Evolutionary conservation across 2,113 vertebrate genomes (phyloP), one percentile per base, ranked within the genome.

Genomic region (Edolisoma coerulescens): DNA sequence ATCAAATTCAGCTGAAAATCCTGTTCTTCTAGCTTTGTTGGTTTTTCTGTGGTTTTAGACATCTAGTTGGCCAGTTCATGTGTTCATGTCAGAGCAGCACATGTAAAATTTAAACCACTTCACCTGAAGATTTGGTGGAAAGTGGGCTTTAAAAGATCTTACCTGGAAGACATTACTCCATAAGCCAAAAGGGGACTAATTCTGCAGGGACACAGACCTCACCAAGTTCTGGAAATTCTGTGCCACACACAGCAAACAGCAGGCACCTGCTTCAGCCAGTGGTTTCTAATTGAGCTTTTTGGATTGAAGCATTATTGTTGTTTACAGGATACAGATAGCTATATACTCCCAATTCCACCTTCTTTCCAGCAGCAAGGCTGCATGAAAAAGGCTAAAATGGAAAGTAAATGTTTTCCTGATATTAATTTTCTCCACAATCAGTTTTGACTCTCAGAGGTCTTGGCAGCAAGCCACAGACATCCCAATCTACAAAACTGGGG

Each of bases 61-160:
- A 32, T 39, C 26, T 33, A 22, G 14, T 11, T 49, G 52, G n/a
- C 7, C 45, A 54, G 52, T 41, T 50, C 4, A 4, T 0, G 0
- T 33, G 11, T 18, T 27, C 32, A 5, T 10, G 11, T 35, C 10
- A 44, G 17, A 52, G 33, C 3, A 83, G 44, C 44, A 84, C n/a
- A 57, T 21, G 5, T 5, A 53, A 84, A 59, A 78, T 50, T 82
- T 57, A 42, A 57, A 68, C 32, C 5, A 7, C 11, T 39, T 13
- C 74, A 49, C 41, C 16, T 49, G 23, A 53, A 14, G 16, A 75
- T 45, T 26, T 82, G 30, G 24, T 71, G 52, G 37, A 20, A 81
- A 75, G 8, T 8, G 14, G 47, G 13, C 24, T 76, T 56, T 73
- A 33, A 71, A 42, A 76, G 65, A 30, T 41, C 28, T 70, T 35